A percentile compares a stretch with the other conserved stretches of the same genome.
Evolutionary conservation across 2,113 vertebrate species (phyloP).

Genomic region (Ellobius talpinus): DNA sequence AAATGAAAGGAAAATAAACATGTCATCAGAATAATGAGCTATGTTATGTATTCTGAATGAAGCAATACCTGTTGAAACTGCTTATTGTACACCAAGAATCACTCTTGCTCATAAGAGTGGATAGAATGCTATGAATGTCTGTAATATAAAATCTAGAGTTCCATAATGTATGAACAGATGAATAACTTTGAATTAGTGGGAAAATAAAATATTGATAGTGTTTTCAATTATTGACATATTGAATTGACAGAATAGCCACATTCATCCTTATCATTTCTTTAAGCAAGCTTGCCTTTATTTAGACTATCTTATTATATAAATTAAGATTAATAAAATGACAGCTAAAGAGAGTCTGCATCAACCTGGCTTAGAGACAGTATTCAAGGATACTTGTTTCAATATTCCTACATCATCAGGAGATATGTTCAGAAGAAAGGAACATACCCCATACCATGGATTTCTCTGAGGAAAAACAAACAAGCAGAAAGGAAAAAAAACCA

Average conservation of each 20-base stretch:
- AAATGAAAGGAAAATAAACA: background rate
- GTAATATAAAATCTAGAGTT: conserved; percentile 44
- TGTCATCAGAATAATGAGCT: conserved; percentile 8
- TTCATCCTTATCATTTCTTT: background rate
- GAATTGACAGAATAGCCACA: background rate
- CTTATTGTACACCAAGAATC: conserved; percentile 38
- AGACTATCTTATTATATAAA: background rate
- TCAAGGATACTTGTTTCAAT: background rate
- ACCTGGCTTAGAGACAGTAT: background rate
- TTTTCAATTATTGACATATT: conserved; percentile 69
- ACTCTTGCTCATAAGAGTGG: conserved; percentile 48
- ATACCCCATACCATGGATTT: background rate
- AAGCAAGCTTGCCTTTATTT: background rate
- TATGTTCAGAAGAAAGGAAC: too few relatives aligned
- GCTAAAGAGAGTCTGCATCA: background rate
- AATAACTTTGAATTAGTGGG: conserved; percentile 27
- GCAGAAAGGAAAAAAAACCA: too few relatives aligned
- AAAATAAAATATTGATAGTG: background rate
- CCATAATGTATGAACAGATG: background rate
- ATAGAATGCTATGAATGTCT: conserved; percentile 49
- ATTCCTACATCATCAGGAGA: background rate
- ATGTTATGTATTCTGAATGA: conserved; percentile 27
- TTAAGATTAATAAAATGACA: background rate
- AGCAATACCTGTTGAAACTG: background rate
- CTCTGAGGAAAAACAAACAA: background rate